Percentiles rank a stretch among this genome's conserved stretches.
phyloP scores from a whole-genome alignment of 2,113 vertebrate genomes.

The Percopsis transmontana region DNA sequence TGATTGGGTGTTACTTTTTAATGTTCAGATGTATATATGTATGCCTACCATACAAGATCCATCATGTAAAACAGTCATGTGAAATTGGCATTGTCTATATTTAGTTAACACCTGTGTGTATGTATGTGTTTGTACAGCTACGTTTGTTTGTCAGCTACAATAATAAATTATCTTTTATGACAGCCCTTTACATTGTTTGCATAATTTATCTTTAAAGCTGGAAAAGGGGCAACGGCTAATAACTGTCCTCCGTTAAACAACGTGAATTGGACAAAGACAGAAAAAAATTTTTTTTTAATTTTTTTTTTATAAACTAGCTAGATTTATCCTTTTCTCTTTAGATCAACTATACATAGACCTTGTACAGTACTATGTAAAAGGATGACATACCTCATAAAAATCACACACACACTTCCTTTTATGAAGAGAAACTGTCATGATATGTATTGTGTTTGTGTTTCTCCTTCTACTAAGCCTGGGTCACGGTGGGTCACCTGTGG shows the following conservation, averaged over 20 bases:
- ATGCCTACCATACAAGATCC: neutral
- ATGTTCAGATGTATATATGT: neutral
- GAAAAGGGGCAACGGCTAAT: slow-evolving; percentile 4
- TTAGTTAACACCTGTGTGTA: slow-evolving; percentile 22
- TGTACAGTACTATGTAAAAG: neutral
- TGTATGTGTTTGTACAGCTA: slow-evolving; percentile 29
- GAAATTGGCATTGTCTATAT: neutral
- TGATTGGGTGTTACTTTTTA: slow-evolving; percentile 12
- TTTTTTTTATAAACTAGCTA: neutral
- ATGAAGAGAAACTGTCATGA: slow-evolving; percentile 8
- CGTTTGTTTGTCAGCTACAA: slow-evolving; percentile 16
- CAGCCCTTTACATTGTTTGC: neutral
- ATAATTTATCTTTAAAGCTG: neutral
- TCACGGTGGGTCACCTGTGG: slow-evolving; percentile 43
- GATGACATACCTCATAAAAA: neutral
- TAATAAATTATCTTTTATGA: slow-evolving; percentile 53
- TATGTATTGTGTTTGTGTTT: slow-evolving; percentile 14
- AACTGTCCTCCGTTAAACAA: slow-evolving; percentile 18
- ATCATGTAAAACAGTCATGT: slow-evolving; percentile 10
- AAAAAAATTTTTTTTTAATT: neutral
- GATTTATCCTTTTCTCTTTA: slow-evolving; percentile 44
- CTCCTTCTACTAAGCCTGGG: slow-evolving; percentile 15
- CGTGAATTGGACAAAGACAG: neutral
- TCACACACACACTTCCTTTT: neutral
- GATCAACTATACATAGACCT: neutral